Evolutionary conservation across 1,140 invertebrate species (phyloP), one percentile per base, ranked within the genome.

Genomic region (Drosophila pseudoobscura): DNA sequence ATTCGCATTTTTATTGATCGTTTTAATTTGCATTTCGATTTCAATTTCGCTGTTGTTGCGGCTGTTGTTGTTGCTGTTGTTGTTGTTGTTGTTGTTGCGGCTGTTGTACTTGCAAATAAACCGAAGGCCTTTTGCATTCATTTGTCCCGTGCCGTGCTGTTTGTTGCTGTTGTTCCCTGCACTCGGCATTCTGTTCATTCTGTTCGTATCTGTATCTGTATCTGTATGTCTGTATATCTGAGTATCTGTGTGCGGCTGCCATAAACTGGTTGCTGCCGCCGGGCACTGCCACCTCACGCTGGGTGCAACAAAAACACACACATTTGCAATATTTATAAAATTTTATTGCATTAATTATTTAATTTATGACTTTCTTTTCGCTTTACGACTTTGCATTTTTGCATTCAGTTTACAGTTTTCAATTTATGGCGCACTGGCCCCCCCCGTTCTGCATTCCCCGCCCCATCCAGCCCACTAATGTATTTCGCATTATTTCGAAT

Each of bases 1-100:
- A 88, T 87, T 88, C 78, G 78, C 83, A 83, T 79, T 87, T 87
- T 87, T 87, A 87, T 87, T 87, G 83, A 87, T 87, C 83, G 83
- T 73, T 87, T 88, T 88, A 83, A 87, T 87, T 87, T 87, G 83
- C 83, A 87, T 87, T 87, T 88, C 63, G 70, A 70, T 62, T 80
- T 82, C 58, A 66, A 73, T 76, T 80, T 64, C 44, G 68, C 31
- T 68, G 64, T 58, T 64, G 52, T 63, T 77, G 61, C 63, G 35
- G 60, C 31, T 44, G 53, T 47, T 61, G 50, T 39, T 57, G 58
- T 56, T 51, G 26, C n/a, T n/a, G 47, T 2, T 50, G 47, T 26
- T 22, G 15, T 46, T 43, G 47, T 2, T 60, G 15, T 56, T 55
- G 29, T 71, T 77, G 73, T 64, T 69, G 64, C 51, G 58, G 50